phyloP scores from a whole-genome alignment of 2,888 invertebrate species.

The Cryptus armator region DNA sequence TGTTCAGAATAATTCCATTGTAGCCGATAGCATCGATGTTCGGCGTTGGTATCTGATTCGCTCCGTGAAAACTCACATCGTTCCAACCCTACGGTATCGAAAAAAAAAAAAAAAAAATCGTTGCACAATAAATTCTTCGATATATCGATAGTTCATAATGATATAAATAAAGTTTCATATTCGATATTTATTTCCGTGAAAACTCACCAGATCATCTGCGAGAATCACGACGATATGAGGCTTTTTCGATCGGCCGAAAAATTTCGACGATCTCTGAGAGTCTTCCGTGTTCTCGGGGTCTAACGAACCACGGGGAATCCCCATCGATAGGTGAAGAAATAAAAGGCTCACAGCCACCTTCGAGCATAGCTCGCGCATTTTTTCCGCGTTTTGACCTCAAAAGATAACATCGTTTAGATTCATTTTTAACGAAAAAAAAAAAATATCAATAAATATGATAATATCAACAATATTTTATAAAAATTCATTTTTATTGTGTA shows the following conservation, averaged over 20 bases:
- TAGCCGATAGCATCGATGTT: conserved; percentile 95
- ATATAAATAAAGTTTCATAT: neutral
- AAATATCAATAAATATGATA: neutral
- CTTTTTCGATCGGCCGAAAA: conserved; percentile 58
- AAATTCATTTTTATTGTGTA: too few species aligned
- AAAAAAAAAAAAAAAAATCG: neutral
- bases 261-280: conserved; percentile 14
- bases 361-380: conserved; percentile 40
- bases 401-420: neutral
- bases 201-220: conserved; percentile 83
- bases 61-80: conserved; percentile 95
- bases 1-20: conserved; percentile 93
- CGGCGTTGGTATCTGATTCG: conserved; percentile 94
- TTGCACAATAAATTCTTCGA: too few species aligned
- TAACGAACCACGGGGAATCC: conserved; percentile 13
- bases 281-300: neutral
- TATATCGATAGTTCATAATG: too few species aligned
- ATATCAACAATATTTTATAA: too few species aligned
- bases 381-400: conserved; percentile 28
- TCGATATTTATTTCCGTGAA: neutral
- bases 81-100: conserved; percentile 92
- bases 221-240: conserved; percentile 83
- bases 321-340: conserved; percentile 41
- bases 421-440: neutral
- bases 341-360: conserved; percentile 45